Conservation (phyloP, 2,113 vertebrate species). For the Sminthopsis crassicaudata region DNA sequence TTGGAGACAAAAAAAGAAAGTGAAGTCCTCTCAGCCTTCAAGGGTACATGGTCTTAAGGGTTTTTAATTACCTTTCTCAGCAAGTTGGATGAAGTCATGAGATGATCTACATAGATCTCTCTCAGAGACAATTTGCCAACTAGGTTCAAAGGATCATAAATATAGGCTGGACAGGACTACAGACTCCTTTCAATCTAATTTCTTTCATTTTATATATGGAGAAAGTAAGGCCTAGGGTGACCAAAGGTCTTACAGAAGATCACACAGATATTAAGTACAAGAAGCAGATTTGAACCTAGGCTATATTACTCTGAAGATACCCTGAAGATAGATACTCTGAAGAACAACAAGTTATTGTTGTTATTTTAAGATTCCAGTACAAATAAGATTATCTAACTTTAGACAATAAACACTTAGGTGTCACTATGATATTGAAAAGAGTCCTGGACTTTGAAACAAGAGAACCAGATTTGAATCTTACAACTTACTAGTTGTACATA, state of each 20-base stretch:
- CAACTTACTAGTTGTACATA: background rate
- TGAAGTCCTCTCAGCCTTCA: background rate
- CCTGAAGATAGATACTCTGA: too few relatives aligned
- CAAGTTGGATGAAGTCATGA: background rate
- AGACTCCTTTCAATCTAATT: too few relatives aligned
- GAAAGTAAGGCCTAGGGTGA: too few relatives aligned
- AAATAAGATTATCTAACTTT: background rate
- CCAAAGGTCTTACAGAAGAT: too few relatives aligned
- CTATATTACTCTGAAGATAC: background rate
- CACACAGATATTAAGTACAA: background rate
- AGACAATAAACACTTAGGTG: too few relatives aligned
- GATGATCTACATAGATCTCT: too few relatives aligned
- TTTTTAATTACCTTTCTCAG: background rate
- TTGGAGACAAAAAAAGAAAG: background rate
- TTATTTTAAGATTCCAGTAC: background rate
- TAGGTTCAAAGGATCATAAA: too few relatives aligned
- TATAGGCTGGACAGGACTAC: too few relatives aligned
- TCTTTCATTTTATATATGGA: background rate
- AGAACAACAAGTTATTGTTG: too few relatives aligned
- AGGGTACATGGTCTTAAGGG: background rate
- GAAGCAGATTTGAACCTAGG: background rate
- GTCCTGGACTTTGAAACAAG: background rate
- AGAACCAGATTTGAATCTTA: background rate
- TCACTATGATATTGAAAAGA: background rate
- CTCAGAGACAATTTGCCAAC: too few relatives aligned